phyloP scores from a whole-genome alignment of 2,797 vertebrate genomes.

The Xenopus petersii region DNA sequence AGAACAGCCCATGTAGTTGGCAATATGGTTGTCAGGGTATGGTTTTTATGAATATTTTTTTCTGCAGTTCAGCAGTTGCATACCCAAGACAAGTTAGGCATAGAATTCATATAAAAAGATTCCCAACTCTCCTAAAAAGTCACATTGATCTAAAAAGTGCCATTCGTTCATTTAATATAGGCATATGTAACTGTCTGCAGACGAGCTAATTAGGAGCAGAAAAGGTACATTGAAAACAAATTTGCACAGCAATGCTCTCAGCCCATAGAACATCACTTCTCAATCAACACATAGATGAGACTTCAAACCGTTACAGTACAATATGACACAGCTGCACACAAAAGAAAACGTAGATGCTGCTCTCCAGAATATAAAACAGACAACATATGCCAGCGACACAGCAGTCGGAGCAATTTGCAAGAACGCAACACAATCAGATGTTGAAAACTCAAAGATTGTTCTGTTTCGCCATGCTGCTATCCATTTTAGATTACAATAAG shows the following conservation, averaged over 20 bases:
- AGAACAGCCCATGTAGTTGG: no score
- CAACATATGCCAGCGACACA: slow-evolving; percentile 54
- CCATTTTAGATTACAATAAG: neutral
- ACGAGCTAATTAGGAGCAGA: slow-evolving; percentile 8
- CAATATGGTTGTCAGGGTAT: no score
- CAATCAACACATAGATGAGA: slow-evolving; percentile 6
- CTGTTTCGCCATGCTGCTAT: neutral
- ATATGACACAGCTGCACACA: slow-evolving; percentile 58
- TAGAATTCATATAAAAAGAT: neutral
- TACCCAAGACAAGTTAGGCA: neutral
- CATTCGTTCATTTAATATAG: slow-evolving; percentile 1
- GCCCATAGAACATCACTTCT: slow-evolving; percentile 4
- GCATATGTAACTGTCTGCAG: neutral
- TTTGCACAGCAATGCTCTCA: slow-evolving; percentile 9
- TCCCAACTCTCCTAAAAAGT: neutral
- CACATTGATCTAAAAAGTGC: neutral
- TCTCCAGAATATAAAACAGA: slow-evolving; percentile 53
- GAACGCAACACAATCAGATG: slow-evolving; percentile 14
- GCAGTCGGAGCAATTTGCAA: slow-evolving; percentile 2
- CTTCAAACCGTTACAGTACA: slow-evolving; percentile 44
- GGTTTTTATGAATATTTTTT: no score
- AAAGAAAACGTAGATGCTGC: slow-evolving; percentile 53
- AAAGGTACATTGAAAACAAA: neutral
- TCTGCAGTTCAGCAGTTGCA: no score
- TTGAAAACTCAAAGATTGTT: neutral